These are phyloP conservation scores for Seriola rivoliana DNA, from an alignment of 2,113 vertebrate genomes.

Conservation along the genomic window DNA sequence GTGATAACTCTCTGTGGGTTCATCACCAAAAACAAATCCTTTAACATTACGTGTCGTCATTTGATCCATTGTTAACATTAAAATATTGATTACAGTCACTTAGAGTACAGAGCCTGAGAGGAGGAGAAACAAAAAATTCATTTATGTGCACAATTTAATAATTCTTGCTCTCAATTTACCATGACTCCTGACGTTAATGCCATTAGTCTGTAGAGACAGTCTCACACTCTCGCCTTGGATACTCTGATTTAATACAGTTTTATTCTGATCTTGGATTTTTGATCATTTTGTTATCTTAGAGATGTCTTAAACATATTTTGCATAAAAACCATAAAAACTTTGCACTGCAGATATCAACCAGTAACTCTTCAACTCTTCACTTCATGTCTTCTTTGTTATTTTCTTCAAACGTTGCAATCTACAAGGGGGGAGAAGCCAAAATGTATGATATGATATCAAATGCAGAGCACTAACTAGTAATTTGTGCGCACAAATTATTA, in stretches of 20 bases:
- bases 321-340: too few relatives aligned
- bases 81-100: slow-evolving; percentile 3
- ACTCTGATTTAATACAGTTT: neutral
- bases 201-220: neutral
- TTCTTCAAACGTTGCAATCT: neutral
- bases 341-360: too few relatives aligned
- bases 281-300: too few relatives aligned
- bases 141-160: neutral
- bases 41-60: neutral
- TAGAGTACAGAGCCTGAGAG: neutral
- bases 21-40: neutral
- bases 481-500: neutral
- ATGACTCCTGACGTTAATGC: neutral
- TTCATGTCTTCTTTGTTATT: neutral
- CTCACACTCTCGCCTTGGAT: neutral
- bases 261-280: neutral
- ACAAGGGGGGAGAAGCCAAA: neutral
- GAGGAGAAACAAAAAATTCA: neutral
- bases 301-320: too few relatives aligned
- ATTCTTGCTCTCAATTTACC: neutral
- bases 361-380: too few relatives aligned
- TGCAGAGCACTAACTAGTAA: neutral
- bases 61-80: neutral
- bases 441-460: neutral
- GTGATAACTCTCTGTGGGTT: neutral